Percentiles rank a stretch among this genome's conserved stretches.
Conservation (phyloP, 92 coral and sea anemone species). For the Zoanthus sansibaricus region DNA sequence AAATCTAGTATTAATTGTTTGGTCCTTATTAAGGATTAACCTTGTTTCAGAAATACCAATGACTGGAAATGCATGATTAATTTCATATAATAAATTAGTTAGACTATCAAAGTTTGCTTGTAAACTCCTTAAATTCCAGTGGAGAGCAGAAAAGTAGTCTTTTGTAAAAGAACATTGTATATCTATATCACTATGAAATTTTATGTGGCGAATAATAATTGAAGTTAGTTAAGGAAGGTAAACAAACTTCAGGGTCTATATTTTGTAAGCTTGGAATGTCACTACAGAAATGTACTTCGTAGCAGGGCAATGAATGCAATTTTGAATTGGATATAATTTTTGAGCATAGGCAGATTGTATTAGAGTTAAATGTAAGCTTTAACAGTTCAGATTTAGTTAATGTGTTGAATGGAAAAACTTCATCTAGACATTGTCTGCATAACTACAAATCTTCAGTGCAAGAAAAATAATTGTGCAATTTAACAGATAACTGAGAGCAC, state of each 20-base stretch:
- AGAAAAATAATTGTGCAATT: background rate
- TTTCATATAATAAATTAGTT: constrained; percentile 18
- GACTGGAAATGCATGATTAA: constrained; percentile 43
- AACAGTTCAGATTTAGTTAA: constrained; percentile 8
- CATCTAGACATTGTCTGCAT: background rate
- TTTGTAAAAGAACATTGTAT: constrained; percentile 17
- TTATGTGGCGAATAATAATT: too few species aligned
- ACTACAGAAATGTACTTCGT: background rate
- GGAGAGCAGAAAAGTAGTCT: constrained; percentile 38
- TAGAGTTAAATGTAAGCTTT: constrained; percentile 2
- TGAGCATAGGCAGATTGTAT: constrained; percentile 1
- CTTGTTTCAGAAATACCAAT: constrained; percentile 62
- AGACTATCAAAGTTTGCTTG: constrained; percentile 46
- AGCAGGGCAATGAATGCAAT: background rate
- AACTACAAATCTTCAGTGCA: constrained; percentile 1
- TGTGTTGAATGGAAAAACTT: constrained; percentile 11
- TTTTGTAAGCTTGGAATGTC: too few species aligned
- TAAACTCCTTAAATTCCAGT: constrained; percentile 41
- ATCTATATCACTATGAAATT: background rate
- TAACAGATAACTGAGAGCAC: background rate
- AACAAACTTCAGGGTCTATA: too few species aligned
- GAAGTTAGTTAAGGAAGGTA: too few species aligned
- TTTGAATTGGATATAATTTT: background rate
- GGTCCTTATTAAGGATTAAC: background rate
- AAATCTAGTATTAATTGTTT: too few species aligned